A percentile compares a stretch with the other conserved stretches of the same genome.
phyloP scores from a whole-genome alignment of 2,888 invertebrate species.

The Volucella bombylans region DNA sequence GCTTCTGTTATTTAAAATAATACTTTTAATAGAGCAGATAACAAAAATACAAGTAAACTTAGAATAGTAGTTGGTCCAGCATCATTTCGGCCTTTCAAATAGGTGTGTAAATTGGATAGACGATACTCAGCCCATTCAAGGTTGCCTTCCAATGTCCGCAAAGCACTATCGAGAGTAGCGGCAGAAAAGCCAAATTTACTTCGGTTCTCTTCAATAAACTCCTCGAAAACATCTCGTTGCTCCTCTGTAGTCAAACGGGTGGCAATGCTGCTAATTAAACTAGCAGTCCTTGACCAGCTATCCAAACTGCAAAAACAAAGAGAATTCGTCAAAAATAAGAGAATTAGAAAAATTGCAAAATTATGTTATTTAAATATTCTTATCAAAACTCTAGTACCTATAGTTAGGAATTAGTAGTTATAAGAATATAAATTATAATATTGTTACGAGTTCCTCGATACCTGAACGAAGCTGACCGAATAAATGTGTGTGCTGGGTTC shows the following conservation, averaged over 20 bases:
- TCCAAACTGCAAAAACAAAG: slow-evolving; percentile 74
- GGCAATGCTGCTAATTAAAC: slow-evolving; percentile 75
- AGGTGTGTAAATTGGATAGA: slow-evolving; percentile 74
- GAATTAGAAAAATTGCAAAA: background rate
- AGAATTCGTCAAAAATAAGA: background rate
- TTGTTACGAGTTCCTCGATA: no score
- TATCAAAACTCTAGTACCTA: no score
- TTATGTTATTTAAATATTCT: background rate
- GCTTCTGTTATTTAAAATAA: slow-evolving; percentile 8
- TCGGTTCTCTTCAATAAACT: slow-evolving; percentile 74
- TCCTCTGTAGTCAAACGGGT: slow-evolving; percentile 76
- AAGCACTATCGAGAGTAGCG: slow-evolving; percentile 74
- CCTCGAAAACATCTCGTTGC: slow-evolving; percentile 74
- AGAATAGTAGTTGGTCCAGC: slow-evolving; percentile 22
- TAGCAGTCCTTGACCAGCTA: slow-evolving; percentile 76
- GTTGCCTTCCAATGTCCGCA: slow-evolving; percentile 76
- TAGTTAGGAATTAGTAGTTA: no score
- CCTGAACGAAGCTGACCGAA: no score
- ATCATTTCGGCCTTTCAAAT: slow-evolving; percentile 73
- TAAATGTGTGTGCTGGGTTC: no score
- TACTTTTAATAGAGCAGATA: background rate
- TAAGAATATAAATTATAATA: no score
- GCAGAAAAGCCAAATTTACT: slow-evolving; percentile 75
- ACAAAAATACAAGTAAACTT: slow-evolving; percentile 1
- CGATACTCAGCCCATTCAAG: slow-evolving; percentile 77